phyloP scores from a whole-genome alignment of 2,797 vertebrate species.

The Diglossa cyanea region DNA sequence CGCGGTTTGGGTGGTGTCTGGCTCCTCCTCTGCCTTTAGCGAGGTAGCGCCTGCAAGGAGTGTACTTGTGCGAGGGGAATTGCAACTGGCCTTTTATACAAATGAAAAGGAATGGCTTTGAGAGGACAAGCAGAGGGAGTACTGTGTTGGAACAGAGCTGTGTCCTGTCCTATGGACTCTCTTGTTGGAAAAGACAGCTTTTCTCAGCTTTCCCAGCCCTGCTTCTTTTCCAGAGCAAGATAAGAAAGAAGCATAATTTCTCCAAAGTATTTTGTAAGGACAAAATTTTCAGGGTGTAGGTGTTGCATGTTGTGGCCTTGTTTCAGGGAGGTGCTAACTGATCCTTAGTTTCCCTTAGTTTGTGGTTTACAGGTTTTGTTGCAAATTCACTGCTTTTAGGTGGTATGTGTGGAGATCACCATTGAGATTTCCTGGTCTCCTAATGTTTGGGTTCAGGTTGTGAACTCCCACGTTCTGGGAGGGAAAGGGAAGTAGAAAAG shows the following conservation, averaged over 20 bases:
- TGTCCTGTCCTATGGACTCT: background rate
- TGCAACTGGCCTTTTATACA: background rate
- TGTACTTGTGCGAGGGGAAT: background rate
- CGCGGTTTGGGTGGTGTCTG: background rate
- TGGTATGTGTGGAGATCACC: background rate
- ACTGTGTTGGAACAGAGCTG: background rate
- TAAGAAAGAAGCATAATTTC: background rate
- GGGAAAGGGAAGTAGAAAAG: background rate
- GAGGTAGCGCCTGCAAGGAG: background rate
- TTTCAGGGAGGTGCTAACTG: background rate
- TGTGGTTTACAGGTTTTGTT: background rate
- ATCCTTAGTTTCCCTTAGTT: background rate
- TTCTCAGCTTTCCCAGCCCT: background rate
- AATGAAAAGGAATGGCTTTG: background rate
- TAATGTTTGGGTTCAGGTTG: background rate
- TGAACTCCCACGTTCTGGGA: constrained; percentile 13
- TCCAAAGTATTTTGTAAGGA: background rate
- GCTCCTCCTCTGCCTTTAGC: background rate
- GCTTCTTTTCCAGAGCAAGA: background rate
- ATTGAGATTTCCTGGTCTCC: background rate
- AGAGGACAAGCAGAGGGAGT: background rate
- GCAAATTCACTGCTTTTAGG: background rate
- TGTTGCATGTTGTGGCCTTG: background rate
- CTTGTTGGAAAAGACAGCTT: background rate
- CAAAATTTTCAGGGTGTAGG: background rate